Evolutionary conservation across 2,888 invertebrate genomes (phyloP), one percentile per base, ranked within the genome.

Genomic region (Lochmaea crataegi): DNA sequence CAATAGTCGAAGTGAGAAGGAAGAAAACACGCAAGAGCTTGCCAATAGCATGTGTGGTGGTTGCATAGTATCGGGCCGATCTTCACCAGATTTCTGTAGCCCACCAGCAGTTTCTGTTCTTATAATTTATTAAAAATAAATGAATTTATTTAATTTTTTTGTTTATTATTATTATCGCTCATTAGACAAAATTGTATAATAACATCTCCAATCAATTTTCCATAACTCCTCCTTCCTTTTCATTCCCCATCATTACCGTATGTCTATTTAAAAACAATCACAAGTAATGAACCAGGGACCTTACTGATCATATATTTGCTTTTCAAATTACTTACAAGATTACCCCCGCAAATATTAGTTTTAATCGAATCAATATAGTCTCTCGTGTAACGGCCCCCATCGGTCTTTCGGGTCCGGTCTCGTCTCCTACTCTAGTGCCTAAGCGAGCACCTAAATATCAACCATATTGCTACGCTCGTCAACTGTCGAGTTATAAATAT

Each of bases 401-500:
- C 66, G 64, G 61, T 32, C 26, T 22, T 57, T 22, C n/a, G 42
- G 32, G 56, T 42, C 26, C 42, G 18, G 22, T 32, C 64, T 16
- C 26, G 26, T 56, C 48, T 41, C 16, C 9, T 41, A n/a, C 61
- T 32, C 60, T 12, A n/a, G 14, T n/a, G 48, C 48, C n/a, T n/a
- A 32, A 22, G 26, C 38, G 60, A 38, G 45, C 65, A 68, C 64
- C 85, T 84, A 86, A 86, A 86, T 83, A 83, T 86, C 84, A 82
- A 86, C 84, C 87, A 87, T 87, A 87, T 87, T 87, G 87, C 86
- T 86, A 84, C 86, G 87, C 86, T 87, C 87, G 86, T 87, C 87
- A 86, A 86, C 86, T 86, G 87, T 85, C 87, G 85, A 84, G 85
- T 85, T 85, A 87, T 87, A 87, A 87, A 87, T 87, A 87, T 87